Evolutionary conservation across 2,888 invertebrate species (phyloP), one percentile per base, ranked within the genome.

Genomic region (Drosophila hamatofila): DNA sequence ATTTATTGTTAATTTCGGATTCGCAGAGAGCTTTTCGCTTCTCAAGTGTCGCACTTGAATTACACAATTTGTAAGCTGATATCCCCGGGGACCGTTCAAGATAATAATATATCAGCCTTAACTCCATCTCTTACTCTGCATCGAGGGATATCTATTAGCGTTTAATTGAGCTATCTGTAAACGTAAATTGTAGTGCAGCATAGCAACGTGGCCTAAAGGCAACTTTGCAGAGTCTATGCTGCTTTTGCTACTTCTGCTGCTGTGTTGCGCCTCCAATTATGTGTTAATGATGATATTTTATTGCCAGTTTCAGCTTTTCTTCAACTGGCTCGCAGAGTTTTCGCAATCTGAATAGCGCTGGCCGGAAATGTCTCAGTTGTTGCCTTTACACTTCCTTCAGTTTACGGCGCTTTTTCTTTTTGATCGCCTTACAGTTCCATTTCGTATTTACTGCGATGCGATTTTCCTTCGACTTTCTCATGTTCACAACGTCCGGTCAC

Each of bases 341-440:
- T 78, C 65, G 68, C 51, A 66, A 60, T 52, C 37, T 44, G n/a
- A n/a, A n/a, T n/a, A n/a, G 51, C 25, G 49, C 18, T 7, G 49
- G 68, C 69, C 89, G 83, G 83, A 83, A 86, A 77, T 83, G 71
- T 87, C 64, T 54, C 72, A 68, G 42, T 52, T 60, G 70, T 27
- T 46, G 44, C 57, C 35, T 52, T n/a, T 44, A 44, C 44, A 41
- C 44, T 46, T 30, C 30, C 44, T 42, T 42, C 41, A 25, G 48
- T 42, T 54, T 37, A 39, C 14, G 6, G 51, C 14, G 9, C 2
- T 25, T 54, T 54, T 37, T 39, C 18, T 61, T 61, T 61, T 61
- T 56, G 48, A 70, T 52, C 56, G 63, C 46, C 55, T 60, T 57
- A 48, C 55, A 61, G 41, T 33, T 54, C 52, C 21, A 56, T 58